These are phyloP conservation scores for Monopterus albus DNA, from an alignment of 2,113 vertebrate genomes.

Conservation along the genomic window DNA sequence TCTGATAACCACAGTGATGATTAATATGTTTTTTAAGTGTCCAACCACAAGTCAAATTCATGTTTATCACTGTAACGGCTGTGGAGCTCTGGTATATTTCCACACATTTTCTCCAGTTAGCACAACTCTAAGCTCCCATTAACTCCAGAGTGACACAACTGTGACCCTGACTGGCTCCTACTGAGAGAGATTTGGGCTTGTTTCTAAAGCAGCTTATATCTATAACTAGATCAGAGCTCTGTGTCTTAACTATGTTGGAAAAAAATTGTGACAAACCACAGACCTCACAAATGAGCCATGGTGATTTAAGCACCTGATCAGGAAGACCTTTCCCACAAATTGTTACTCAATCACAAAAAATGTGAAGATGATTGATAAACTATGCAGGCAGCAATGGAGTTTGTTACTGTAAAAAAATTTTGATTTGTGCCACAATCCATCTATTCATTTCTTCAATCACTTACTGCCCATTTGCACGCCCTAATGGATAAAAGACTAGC, in stretches of 20 bases:
- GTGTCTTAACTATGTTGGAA: slow-evolving; percentile 9
- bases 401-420: neutral
- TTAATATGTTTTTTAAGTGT: neutral
- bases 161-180: slow-evolving; percentile 35
- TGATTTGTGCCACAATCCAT: neutral
- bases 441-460: neutral
- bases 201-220: slow-evolving; percentile 70
- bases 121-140: slow-evolving; percentile 26
- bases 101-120: slow-evolving; percentile 28
- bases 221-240: slow-evolving; percentile 60
- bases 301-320: neutral
- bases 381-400: neutral
- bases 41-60: slow-evolving; percentile 2
- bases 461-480: neutral
- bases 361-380: neutral
- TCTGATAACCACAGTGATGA: neutral
- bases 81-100: slow-evolving; percentile 37
- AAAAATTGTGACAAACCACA: neutral
- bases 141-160: slow-evolving; percentile 22
- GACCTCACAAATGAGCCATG: neutral
- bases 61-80: neutral
- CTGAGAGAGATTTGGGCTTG: slow-evolving; percentile 40
- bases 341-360: no score
- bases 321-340: neutral
- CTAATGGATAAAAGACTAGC: neutral